Evolutionary conservation across 37 sponge, comb jelly and placozoan genomes (phyloP), one percentile per base, ranked within the genome.

Genomic region (Amphimedon queenslandica): DNA sequence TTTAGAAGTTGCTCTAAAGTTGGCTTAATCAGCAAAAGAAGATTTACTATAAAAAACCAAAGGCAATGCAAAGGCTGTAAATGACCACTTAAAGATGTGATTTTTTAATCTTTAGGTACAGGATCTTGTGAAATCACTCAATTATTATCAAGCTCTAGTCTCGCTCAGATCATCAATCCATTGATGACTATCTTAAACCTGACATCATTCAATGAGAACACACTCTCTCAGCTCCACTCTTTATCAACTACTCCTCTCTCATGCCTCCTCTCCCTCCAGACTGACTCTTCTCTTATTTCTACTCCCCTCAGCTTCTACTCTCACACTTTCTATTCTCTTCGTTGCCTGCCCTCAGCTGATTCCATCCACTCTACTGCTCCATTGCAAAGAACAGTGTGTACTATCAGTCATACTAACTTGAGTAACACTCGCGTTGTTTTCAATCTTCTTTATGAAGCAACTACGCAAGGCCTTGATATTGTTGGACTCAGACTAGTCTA

Each of bases 261-360:
- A 13, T 42, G 51, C 2, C 8, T 85, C 40, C 68, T 85, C 42
- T 34, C 67, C 18, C n/a, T 72, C 4, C 80, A 85, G 11, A 57
- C 42, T 24, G 88, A 88, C 56, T 4, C 61, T 40, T 20, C 66
- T 8, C 73, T 68, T 11, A 79, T 88, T 25, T 16, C 57, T 6
- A 77, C 74, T 27, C 88, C 78, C 29, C n/a, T 81, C 8, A 81
- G 82, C 58, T 88, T 88, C 79, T 81, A 78, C 64, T 87, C 82
- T 82, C 55, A 81, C 41, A 80, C 76, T 47, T 23, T 35, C 36
- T 80, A 75, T 61, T 42, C 58, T 8, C 66, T 65, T 24, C 25
- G 51, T 57, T 79, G 69, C 41, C 69, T 79, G 16, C 85, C 74
- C 2, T 42, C 64, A 1, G 24, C 1, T 3, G 69, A 73, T 11